phyloP scores from a whole-genome alignment of 2,113 vertebrate genomes.

The Brevimyrus niger region DNA sequence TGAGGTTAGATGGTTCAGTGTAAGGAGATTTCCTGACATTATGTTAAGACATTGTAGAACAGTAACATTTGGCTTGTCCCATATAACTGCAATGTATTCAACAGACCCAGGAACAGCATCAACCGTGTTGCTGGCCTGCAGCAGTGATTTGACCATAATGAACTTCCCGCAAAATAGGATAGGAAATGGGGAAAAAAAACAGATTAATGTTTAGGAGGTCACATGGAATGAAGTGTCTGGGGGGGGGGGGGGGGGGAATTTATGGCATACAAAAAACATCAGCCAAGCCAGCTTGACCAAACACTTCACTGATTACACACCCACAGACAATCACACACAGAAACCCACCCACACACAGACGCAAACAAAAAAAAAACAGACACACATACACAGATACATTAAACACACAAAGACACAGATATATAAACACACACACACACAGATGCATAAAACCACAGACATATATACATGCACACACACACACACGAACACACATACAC shows the following conservation, averaged over 20 bases:
- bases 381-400: no score
- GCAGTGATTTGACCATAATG: background rate
- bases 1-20: background rate
- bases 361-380: no score
- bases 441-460: no score
- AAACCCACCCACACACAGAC: background rate
- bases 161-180: background rate
- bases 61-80: background rate
- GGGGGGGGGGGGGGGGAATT: background rate
- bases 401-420: background rate
- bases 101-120: background rate
- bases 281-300: background rate
- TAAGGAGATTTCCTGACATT: background rate
- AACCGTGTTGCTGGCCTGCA: background rate
- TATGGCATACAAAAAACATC: background rate
- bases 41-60: background rate
- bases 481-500: background rate
- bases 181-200: no score
- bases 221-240: background rate
- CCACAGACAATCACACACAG: background rate
- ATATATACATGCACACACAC: no score
- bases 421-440: no score
- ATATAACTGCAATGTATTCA: background rate
- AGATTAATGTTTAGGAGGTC: background rate
- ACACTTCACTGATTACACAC: background rate